Conservation (phyloP, 2,797 vertebrate species). For the Atherinosoma microstoma region DNA sequence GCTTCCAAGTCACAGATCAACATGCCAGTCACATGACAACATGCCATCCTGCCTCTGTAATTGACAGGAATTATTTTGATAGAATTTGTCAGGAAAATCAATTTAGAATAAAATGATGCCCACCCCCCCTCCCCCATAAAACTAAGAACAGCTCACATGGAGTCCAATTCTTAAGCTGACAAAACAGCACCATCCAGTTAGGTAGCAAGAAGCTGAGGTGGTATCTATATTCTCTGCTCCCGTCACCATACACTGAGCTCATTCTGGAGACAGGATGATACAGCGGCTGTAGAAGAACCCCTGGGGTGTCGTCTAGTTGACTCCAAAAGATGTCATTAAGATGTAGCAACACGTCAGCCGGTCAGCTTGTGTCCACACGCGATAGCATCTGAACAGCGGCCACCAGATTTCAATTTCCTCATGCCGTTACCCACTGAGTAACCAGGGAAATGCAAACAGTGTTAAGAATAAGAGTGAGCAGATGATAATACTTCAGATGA, state of each 20-base stretch:
- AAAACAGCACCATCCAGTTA: not conserved
- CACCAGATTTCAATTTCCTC: constrained; percentile 60
- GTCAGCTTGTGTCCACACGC: constrained; percentile 44
- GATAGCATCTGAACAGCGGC: constrained; percentile 40
- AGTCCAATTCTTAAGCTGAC: not conserved
- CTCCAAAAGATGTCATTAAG: constrained; percentile 45
- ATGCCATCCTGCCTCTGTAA: constrained; percentile 8
- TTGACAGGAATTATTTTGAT: constrained; percentile 1
- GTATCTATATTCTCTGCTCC: constrained; percentile 20
- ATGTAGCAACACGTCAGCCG: constrained; percentile 54
- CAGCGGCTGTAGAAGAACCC: constrained; percentile 37
- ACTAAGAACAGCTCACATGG: constrained; percentile 6
- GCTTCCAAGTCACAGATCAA: constrained; percentile 21
- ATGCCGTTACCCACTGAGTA: constrained; percentile 22
- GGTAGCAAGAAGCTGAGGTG: not conserved
- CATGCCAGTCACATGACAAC: constrained; percentile 16
- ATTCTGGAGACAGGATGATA: constrained; percentile 31
- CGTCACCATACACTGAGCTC: constrained; percentile 38
- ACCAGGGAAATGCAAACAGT: constrained; percentile 37
- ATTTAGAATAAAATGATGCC: not conserved
- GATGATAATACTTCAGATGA: not conserved
- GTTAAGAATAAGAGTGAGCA: constrained; percentile 47
- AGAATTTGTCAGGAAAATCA: not conserved
- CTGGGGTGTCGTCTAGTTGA: constrained; percentile 44
- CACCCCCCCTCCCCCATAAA: not conserved